These are phyloP conservation scores for Trididemnum miniatum DNA, from an alignment of 23 tunicate species.

Conservation along the genomic window DNA sequence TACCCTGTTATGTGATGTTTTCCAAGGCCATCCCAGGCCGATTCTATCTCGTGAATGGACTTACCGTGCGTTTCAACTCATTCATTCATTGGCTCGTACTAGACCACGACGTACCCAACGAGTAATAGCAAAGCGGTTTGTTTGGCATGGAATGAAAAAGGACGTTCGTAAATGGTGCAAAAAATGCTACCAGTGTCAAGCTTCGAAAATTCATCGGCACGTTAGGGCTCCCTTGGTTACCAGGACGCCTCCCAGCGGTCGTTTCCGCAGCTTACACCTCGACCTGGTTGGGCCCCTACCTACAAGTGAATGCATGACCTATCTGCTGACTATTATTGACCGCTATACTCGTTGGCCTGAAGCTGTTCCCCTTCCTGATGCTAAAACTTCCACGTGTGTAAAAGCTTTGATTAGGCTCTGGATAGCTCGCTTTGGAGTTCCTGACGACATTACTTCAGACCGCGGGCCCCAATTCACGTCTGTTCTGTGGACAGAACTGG, in stretches of 20 bases:
- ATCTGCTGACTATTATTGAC: background rate
- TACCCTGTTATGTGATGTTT: background rate
- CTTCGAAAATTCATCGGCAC: background rate
- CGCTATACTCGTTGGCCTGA: constrained; percentile 6
- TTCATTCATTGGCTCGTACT: too few relatives aligned
- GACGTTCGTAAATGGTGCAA: constrained; percentile 5
- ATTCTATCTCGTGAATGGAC: too few relatives aligned
- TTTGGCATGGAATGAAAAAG: background rate
- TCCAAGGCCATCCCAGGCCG: background rate
- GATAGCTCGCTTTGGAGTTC: background rate
- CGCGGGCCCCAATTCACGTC: constrained; percentile 8
- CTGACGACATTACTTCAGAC: background rate
- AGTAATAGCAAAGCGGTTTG: background rate
- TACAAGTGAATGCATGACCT: background rate
- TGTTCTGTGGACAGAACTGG: background rate
- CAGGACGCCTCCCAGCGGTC: background rate
- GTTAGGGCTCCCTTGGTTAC: background rate
- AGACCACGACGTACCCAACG: constrained; percentile 10
- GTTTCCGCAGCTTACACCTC: background rate
- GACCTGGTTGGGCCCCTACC: constrained; percentile 12
- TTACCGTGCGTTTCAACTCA: too few relatives aligned
- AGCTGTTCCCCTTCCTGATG: constrained; percentile 2
- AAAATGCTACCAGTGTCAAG: background rate
- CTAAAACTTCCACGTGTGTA: background rate
- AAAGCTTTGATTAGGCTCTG: background rate